Conservation (phyloP, 2,113 vertebrate genomes). For the Melanerpes formicivorus region DNA sequence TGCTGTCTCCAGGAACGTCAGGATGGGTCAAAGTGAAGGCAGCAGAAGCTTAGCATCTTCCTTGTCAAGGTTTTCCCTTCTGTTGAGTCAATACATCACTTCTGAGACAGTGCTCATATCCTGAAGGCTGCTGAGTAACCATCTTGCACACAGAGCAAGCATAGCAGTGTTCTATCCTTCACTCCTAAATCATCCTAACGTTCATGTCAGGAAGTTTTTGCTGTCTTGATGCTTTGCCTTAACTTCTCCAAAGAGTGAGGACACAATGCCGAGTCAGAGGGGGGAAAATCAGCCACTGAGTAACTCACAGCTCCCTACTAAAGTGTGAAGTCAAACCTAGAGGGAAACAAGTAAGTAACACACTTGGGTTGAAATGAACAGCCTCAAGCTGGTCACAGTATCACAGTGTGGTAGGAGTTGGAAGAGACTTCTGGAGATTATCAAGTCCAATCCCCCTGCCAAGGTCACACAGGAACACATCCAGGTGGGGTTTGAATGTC, state of each 20-base stretch:
- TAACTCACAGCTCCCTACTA: background rate
- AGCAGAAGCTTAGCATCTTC: background rate
- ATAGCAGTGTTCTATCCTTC: background rate
- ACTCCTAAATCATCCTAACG: background rate
- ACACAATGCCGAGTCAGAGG: background rate
- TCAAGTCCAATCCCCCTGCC: too few relatives aligned
- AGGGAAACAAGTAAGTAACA: background rate
- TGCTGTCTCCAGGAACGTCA: background rate
- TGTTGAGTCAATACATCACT: background rate
- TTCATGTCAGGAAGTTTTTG: background rate
- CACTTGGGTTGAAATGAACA: background rate
- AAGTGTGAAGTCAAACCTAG: background rate
- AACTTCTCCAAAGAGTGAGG: background rate
- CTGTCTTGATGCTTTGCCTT: background rate
- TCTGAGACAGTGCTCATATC: background rate
- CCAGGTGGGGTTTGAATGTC: too few relatives aligned
- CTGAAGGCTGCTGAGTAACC: background rate
- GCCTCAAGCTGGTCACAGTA: background rate
- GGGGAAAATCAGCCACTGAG: background rate
- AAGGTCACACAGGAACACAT: too few relatives aligned
- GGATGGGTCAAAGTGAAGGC: background rate
- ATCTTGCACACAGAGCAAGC: background rate
- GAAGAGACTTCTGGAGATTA: too few relatives aligned
- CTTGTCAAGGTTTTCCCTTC: background rate
- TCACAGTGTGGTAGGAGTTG: too few relatives aligned